These are phyloP conservation scores for Lepidostoma basale DNA, from an alignment of 1,140 invertebrate species.

Conservation along the genomic window DNA sequence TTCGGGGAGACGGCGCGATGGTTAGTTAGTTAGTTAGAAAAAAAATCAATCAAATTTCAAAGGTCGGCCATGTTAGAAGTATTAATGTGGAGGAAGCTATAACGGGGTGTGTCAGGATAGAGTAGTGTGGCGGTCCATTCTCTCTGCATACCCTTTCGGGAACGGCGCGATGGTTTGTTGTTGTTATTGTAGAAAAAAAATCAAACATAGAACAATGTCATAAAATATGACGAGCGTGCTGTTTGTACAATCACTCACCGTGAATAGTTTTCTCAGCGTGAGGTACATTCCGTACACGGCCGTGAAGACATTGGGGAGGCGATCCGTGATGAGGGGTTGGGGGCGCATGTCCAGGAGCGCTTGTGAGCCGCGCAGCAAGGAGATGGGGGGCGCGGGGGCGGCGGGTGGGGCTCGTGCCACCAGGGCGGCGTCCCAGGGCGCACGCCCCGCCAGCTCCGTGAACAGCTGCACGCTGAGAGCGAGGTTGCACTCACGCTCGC, in stretches of 20 bases:
- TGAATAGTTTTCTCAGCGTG: constrained; percentile 17
- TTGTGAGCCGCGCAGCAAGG: not conserved
- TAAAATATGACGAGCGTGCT: not conserved
- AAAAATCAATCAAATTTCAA: too few relatives aligned
- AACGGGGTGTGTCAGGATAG: too few relatives aligned
- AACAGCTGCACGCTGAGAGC: constrained; percentile 28
- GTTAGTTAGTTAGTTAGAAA: too few relatives aligned
- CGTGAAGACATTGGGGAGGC: constrained; percentile 16
- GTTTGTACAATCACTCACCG: too few relatives aligned
- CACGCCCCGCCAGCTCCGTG: constrained; percentile 9
- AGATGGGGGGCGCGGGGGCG: not conserved
- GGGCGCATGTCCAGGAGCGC: constrained; percentile 30
- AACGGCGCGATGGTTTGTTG: too few relatives aligned
- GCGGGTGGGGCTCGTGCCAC: constrained; percentile 33
- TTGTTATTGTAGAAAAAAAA: too few relatives aligned
- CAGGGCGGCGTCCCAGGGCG: constrained; percentile 31
- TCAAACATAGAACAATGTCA: too few relatives aligned
- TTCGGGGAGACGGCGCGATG: too few relatives aligned
- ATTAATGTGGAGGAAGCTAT: too few relatives aligned
- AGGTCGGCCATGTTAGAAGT: too few relatives aligned
- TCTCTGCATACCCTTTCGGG: too few relatives aligned
- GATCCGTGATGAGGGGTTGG: constrained; percentile 27
- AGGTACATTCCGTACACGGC: constrained; percentile 37
- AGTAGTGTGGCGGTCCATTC: too few relatives aligned
- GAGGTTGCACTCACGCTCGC: constrained; percentile 27